phyloP scores from a whole-genome alignment of 2,797 vertebrate genomes.

The Prunella strophiata region DNA sequence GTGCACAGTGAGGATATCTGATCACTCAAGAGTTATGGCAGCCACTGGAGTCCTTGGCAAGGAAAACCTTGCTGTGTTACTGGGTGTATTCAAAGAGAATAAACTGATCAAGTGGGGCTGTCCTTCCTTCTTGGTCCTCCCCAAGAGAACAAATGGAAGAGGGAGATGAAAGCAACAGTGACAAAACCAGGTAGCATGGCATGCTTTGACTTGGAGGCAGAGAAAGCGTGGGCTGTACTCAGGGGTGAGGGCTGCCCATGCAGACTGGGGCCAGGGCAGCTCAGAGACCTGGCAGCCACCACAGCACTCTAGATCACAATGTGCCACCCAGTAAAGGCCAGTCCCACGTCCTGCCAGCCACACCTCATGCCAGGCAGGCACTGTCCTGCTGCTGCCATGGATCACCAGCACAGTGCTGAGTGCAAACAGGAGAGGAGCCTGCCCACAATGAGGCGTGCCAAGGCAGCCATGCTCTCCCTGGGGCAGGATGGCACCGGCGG shows the following conservation, averaged over 20 bases:
- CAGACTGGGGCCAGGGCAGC: accelerated
- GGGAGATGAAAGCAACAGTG: neutral
- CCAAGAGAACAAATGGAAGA: neutral
- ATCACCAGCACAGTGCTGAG: neutral
- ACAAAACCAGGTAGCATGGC: neutral
- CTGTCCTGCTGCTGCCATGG: neutral
- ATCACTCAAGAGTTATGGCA: neutral
- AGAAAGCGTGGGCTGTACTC: accelerated
- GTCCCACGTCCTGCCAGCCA: accelerated
- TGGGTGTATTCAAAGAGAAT: neutral
- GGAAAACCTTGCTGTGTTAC: neutral
- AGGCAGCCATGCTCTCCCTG: neutral
- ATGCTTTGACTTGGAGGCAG: neutral
- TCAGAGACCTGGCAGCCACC: neutral
- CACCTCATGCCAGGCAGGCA: neutral
- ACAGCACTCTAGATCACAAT: accelerated
- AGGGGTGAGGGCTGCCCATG: accelerated
- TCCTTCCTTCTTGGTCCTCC: neutral
- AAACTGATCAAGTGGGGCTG: neutral
- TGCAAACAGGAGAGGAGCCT: neutral
- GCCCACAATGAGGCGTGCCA: accelerated
- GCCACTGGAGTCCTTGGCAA: neutral
- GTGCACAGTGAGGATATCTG: neutral
- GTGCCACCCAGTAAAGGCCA: accelerated
- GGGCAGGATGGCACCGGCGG: accelerated